Evolutionary conservation across 2,113 vertebrate genomes (phyloP), one percentile per base, ranked within the genome.

Genomic region (Choloepus hoffmanni): DNA sequence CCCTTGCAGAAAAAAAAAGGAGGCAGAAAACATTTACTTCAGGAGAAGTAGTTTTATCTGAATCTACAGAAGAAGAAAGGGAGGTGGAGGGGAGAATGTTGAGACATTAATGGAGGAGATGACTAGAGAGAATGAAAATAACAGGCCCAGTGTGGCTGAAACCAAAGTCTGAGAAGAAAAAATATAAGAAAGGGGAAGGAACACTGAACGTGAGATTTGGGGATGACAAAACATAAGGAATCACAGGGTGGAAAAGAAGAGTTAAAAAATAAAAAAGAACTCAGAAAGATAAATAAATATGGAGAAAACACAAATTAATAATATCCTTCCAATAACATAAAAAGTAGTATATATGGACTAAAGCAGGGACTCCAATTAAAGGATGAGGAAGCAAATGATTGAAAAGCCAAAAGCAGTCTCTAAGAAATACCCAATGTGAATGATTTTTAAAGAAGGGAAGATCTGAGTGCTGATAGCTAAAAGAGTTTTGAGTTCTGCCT

Each of bases 301-400:
- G 10, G 43, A 33, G 28, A 62, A 89, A 79, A 53, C 21, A 73
- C 19, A n/a, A 58, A 63, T 74, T 3, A 26, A 50, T 5, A 19
- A n/a, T 48, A 28, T 21, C 48, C 24, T 63, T 68, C 40, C 36
- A n/a, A 13, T 26, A 43, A 48, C 55, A 30, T 58, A 77, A 28
- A 40, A n/a, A 45, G 84, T 14, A 81, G n/a, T 36, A 5, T 45
- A 7, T 30, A 36, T 48, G 45, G 68, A n/a, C 73, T 78, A 55
- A 62, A 89, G 73, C 12, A 33, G 87, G 83, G 33, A 21, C 50
- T 86, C 95, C 63, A 89, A 24, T 78, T 63, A 91, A 58, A 89
- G 73, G 43, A 70, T 18, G 50, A 63, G 85, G 74, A 65, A 48
- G 13, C 40, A 63, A 58, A 74, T 50, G 70, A 68, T 79, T 63